phyloP scores from a whole-genome alignment of 1,140 invertebrate species.

The Drosophila oshimai region DNA sequence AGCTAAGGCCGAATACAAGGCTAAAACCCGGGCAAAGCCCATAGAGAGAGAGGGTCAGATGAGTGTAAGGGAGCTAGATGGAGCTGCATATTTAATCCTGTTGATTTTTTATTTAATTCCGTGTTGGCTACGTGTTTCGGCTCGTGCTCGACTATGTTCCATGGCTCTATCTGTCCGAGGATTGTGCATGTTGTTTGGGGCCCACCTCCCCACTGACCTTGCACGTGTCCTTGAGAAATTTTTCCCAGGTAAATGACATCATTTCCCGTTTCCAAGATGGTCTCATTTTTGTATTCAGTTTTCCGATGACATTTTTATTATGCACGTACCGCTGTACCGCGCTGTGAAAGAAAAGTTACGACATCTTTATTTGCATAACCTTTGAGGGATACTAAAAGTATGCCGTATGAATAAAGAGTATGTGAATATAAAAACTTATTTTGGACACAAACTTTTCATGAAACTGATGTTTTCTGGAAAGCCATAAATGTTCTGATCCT shows the following conservation, averaged over 20 bases:
- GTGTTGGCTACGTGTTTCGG: too few species aligned
- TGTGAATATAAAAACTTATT: too few species aligned
- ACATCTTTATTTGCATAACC: slow-evolving; percentile 6
- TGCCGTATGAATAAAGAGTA: not conserved
- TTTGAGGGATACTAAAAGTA: not conserved
- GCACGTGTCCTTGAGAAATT: slow-evolving; percentile 16
- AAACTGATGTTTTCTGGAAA: not conserved
- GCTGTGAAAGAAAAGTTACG: not conserved
- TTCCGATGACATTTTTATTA: too few species aligned
- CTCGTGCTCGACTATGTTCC: slow-evolving; percentile 39
- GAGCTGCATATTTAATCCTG: slow-evolving; percentile 75
- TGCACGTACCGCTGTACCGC: not conserved
- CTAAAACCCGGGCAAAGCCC: slow-evolving; percentile 54
- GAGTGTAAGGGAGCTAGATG: too few species aligned
- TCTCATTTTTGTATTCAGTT: slow-evolving; percentile 1
- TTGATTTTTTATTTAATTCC: slow-evolving; percentile 80
- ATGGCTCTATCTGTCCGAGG: slow-evolving; percentile 55
- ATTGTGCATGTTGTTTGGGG: slow-evolving; percentile 56
- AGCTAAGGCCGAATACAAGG: slow-evolving; percentile 30
- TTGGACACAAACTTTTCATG: too few species aligned
- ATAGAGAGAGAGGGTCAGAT: not conserved
- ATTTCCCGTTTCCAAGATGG: not conserved
- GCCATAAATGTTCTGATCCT: not conserved
- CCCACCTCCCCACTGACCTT: not conserved
- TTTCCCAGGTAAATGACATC: not conserved